A percentile compares a stretch with the other conserved stretches of the same genome.
Evolutionary conservation across 2,888 invertebrate genomes (phyloP).

Genomic region (Amblyjoppa fuscipennis): DNA sequence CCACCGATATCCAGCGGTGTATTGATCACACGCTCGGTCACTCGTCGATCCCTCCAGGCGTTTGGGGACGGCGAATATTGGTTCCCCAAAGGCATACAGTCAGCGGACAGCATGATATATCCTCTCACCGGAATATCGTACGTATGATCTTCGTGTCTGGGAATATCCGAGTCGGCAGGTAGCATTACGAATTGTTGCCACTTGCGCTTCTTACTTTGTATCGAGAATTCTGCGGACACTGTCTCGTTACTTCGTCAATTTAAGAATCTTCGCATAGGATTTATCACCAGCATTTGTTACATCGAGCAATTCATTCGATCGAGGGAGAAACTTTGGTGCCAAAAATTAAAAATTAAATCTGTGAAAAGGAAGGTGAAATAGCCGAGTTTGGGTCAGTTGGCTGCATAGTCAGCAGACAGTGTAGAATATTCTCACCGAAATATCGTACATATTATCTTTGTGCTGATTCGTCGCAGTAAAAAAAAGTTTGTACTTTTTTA

Average conservation of each 20-base stretch:
- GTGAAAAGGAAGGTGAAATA: not conserved
- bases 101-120: slow-evolving; percentile 9
- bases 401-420: not conserved
- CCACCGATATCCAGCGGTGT: slow-evolving; percentile 24
- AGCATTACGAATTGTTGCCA: not conserved
- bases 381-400: not conserved
- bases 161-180: not conserved
- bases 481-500: no score
- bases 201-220: not conserved
- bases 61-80: slow-evolving; percentile 28
- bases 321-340: not conserved
- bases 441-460: slow-evolving; percentile 33
- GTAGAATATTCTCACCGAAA: not conserved
- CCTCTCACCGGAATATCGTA: slow-evolving; percentile 20
- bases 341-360: not conserved
- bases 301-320: not conserved
- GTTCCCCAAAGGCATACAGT: slow-evolving; percentile 15
- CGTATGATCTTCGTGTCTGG: slow-evolving; percentile 23
- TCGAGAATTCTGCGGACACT: not conserved
- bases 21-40: slow-evolving; percentile 71
- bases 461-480: no score
- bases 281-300: not conserved
- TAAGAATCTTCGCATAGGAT: not conserved
- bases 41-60: slow-evolving; percentile 50
- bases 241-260: no score